phyloP scores from a whole-genome alignment of 2,113 vertebrate species.

The Fregata magnificens region DNA sequence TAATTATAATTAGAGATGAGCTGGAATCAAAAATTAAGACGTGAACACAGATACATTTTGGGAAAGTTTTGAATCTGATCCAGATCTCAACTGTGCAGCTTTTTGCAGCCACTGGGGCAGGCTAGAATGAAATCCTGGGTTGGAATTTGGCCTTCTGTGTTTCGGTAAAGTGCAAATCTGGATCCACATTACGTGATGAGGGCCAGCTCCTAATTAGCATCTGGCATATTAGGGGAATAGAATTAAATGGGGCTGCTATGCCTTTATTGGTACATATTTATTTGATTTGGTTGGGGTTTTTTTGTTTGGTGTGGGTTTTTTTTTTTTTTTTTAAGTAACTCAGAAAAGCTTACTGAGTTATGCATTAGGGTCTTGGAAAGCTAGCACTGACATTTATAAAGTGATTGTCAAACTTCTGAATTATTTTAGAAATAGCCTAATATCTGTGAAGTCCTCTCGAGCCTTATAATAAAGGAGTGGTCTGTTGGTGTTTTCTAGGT shows the following conservation, averaged over 20 bases:
- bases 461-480: not conserved
- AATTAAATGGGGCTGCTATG: not conserved
- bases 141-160: not conserved
- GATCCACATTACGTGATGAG: not conserved
- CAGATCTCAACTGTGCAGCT: not conserved
- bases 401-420: not conserved
- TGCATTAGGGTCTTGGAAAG: not conserved
- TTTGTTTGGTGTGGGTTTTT: rapidly evolving
- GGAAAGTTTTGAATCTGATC: conserved; percentile 7
- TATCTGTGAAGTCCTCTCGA: not conserved
- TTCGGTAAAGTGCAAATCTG: not conserved
- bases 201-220: not conserved
- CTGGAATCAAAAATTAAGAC: conserved; percentile 27
- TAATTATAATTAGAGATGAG: conserved; percentile 49
- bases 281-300: rapidly evolving
- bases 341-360: not conserved
- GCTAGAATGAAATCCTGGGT: not conserved
- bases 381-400: not conserved
- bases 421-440: not conserved
- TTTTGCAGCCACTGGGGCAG: not conserved
- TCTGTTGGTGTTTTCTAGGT: not conserved
- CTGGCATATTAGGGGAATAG: not conserved
- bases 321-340: not conserved
- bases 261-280: not conserved
- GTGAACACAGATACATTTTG: not conserved